phyloP scores from a whole-genome alignment of 2,888 invertebrate species.

The Cheilosia urbana region DNA sequence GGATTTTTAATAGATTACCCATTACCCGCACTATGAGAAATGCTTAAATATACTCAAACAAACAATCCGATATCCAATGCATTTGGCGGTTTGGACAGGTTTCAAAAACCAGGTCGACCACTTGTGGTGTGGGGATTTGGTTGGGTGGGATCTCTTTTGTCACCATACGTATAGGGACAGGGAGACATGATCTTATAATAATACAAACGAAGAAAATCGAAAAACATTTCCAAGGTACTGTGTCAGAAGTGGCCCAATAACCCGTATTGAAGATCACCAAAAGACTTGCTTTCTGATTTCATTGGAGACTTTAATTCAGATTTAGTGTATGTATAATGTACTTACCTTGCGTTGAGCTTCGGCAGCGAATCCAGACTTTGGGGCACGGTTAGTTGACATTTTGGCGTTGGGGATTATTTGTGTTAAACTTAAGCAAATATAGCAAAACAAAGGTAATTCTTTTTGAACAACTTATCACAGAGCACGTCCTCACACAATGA shows the following conservation, averaged over 20 bases:
- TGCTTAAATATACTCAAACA: conserved; percentile 1
- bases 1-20: neutral
- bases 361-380: conserved; percentile 93
- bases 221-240: conserved; percentile 45
- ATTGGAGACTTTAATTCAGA: neutral
- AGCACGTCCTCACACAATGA: conserved; percentile 78
- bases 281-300: neutral
- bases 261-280: conserved; percentile 31
- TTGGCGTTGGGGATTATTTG: conserved; percentile 75
- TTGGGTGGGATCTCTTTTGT: conserved; percentile 44
- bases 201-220: conserved; percentile 15
- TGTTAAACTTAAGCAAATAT: conserved; percentile 78
- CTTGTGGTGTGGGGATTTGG: conserved; percentile 66
- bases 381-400: conserved; percentile 84
- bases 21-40: conserved; percentile 10
- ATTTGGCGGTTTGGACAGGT: conserved; percentile 56
- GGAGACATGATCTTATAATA: neutral
- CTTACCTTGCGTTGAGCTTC: conserved; percentile 97
- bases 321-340: conserved; percentile 41
- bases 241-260: conserved; percentile 39
- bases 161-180: conserved; percentile 4
- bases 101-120: conserved; percentile 73
- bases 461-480: conserved; percentile 78
- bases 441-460: conserved; percentile 50
- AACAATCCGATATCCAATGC: conserved; percentile 19